Conservation (phyloP, 2,797 vertebrate genomes). For the Telmatherina bonti region DNA sequence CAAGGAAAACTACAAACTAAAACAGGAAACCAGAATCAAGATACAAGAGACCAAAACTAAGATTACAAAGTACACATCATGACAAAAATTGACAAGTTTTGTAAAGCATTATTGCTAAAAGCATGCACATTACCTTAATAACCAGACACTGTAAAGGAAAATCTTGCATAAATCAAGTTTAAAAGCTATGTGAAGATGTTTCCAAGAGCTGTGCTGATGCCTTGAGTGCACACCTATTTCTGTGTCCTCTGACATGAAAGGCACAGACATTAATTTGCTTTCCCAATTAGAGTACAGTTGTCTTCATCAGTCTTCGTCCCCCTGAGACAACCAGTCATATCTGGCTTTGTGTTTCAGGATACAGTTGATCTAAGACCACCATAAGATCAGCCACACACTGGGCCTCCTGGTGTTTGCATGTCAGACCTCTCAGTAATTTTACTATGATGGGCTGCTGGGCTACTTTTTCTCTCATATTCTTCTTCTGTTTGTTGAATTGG, state of each 20-base stretch:
- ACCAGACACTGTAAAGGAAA: not conserved
- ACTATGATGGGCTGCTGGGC: constrained; percentile 11
- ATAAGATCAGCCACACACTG: constrained; percentile 29
- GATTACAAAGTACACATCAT: no score
- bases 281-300: constrained; percentile 19
- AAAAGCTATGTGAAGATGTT: not conserved
- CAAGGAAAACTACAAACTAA: no score
- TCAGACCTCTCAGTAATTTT: constrained; percentile 18
- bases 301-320: constrained; percentile 37
- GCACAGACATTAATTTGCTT: constrained; percentile 40
- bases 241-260: constrained; percentile 31
- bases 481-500: constrained; percentile 3
- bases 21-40: no score
- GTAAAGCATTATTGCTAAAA: constrained; percentile 3
- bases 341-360: constrained; percentile 20
- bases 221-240: constrained; percentile 12
- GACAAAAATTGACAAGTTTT: not conserved
- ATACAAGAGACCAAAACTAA: no score
- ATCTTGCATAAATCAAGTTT: not conserved
- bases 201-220: constrained; percentile 2
- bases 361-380: constrained; percentile 33
- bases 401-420: constrained; percentile 33
- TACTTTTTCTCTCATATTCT: constrained; percentile 1
- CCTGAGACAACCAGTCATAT: constrained; percentile 24
- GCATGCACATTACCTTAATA: constrained; percentile 1